Evolutionary conservation across 2,113 vertebrate species (phyloP), one percentile per base, ranked within the genome.

Genomic region (Tenrec ecaudatus): DNA sequence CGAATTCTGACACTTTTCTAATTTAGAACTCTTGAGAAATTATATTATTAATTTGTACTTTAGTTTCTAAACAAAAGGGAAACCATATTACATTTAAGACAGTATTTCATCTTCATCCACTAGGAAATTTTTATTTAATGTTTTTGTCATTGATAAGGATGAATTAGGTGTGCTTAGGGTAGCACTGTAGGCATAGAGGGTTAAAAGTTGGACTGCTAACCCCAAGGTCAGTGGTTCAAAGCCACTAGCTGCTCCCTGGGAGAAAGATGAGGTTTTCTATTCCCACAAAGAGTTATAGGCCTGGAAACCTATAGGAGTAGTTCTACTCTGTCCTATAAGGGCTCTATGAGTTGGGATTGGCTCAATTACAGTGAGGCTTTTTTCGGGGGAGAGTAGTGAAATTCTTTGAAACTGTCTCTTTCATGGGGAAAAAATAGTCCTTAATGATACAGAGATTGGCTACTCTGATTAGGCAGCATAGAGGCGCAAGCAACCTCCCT

Each of bases 1-100:
- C 23, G 95, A 88, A 68, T 73, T 90, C 33, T 83, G 27, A 69
- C 69, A 86, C 1, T 94, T 93, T 88, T 90, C 53, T 89, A 92
- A 91, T 83, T 93, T 84, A 33, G 1, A 91, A 82, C 19, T 86
- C 57, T 12, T 57, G 27, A 60, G 71, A 58, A 85, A 92, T 77
- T 76, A 5, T 83, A 7, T 40, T 58, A 19, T 92, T 88, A 62
- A 82, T 78, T 40, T 92, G 33, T 66, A 83, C 31, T 86, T 88
- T 90, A 57, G 92, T 87, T 92, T 69, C 25, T 85, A 85, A 82
- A 84, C 3, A 11, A 92, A 89, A 78, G 31, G 77, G 88, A 79
- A 82, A 4, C 7, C 58, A 4, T 94, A 62, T 90, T 93, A 62
- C 6, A 86, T 75, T 68, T 88, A 84, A 82, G 29, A 87, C 38